phyloP scores from a whole-genome alignment of 2,888 invertebrate species.

The Acronicta aceris region DNA sequence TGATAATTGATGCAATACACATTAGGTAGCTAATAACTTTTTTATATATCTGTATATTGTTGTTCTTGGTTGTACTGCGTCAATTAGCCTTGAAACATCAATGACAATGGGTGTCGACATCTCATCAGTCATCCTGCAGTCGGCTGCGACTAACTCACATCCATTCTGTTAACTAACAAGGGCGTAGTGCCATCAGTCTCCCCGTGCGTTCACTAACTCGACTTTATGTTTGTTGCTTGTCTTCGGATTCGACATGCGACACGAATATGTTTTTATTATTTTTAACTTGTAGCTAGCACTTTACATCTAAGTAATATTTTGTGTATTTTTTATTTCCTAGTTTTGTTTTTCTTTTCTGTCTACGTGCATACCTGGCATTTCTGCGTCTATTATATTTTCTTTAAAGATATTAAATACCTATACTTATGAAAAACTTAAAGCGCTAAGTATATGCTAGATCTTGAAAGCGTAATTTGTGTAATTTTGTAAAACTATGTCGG shows the following conservation, averaged over 20 bases:
- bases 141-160: constrained; percentile 76
- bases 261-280: constrained; percentile 7
- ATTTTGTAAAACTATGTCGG: constrained; percentile 3
- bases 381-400: neutral
- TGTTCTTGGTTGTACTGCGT: constrained; percentile 72
- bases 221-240: constrained; percentile 79
- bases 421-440: neutral
- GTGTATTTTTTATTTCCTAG: constrained; percentile 3
- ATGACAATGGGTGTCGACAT: constrained; percentile 71
- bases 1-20: constrained; percentile 70
- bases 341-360: constrained; percentile 10
- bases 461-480: neutral
- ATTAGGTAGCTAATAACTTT: constrained; percentile 55
- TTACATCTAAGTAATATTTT: constrained; percentile 1
- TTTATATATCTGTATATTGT: constrained; percentile 58
- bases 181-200: constrained; percentile 74
- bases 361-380: constrained; percentile 8
- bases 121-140: constrained; percentile 63
- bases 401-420: too few relatives aligned
- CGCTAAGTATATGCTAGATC: neutral
- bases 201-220: constrained; percentile 79
- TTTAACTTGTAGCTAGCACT: constrained; percentile 27
- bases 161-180: constrained; percentile 79
- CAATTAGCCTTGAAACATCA: constrained; percentile 71
- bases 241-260: constrained; percentile 67